A percentile compares a stretch with the other conserved stretches of the same genome.
Conservation (phyloP, 2,888 invertebrate species). For the Malacosoma neustria region DNA sequence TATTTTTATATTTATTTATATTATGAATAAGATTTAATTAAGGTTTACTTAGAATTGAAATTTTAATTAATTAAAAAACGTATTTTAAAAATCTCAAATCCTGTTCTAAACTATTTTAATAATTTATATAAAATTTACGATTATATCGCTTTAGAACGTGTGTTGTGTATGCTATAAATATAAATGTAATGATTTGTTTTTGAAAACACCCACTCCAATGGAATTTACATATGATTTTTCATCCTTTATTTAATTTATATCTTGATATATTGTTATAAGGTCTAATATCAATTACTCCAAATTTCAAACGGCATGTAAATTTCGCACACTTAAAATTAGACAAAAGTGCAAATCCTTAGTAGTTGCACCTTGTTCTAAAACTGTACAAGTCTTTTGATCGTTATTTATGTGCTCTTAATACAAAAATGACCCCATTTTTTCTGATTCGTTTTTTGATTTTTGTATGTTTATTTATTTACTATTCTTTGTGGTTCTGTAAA, state of each 20-base stretch:
- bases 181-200: slow-evolving; percentile 3
- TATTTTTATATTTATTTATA: too few relatives aligned
- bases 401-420: not conserved
- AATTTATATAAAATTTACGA: slow-evolving; percentile 3
- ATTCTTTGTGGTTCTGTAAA: too few relatives aligned
- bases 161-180: slow-evolving; percentile 5
- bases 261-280: not conserved
- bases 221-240: not conserved
- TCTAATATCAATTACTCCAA: not conserved
- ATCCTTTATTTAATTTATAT: not conserved
- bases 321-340: not conserved
- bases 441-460: not conserved
- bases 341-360: not conserved
- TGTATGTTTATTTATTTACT: too few relatives aligned
- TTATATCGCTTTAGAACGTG: slow-evolving; percentile 1
- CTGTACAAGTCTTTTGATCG: not conserved
- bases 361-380: not conserved
- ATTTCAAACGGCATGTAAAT: not conserved
- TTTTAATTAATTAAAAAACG: too few relatives aligned
- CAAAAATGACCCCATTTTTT: slow-evolving; percentile 1
- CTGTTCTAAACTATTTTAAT: not conserved
- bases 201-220: slow-evolving; percentile 1
- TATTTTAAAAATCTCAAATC: not conserved
- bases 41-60: too few relatives aligned
- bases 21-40: too few relatives aligned